Evolutionary conservation across 2,113 vertebrate genomes (phyloP).

Genomic region (Plotosus lineatus): DNA sequence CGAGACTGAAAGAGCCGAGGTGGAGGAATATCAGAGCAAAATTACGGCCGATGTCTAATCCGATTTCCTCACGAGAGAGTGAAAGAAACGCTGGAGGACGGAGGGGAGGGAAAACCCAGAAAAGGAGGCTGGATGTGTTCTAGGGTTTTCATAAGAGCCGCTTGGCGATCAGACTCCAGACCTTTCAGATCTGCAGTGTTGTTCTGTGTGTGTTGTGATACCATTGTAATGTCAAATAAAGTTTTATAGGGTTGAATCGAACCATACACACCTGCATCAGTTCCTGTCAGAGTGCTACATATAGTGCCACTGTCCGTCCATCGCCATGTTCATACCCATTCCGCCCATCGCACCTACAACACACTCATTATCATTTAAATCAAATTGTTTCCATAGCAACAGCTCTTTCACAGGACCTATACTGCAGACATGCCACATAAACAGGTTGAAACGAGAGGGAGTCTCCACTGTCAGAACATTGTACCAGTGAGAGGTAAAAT

Average conservation of each 20-base stretch:
- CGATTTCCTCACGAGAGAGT: conserved; percentile 48
- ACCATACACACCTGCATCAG: conserved; percentile 69
- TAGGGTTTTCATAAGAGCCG: neutral
- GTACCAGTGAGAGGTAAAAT: neutral
- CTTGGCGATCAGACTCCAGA: neutral
- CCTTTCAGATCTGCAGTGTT: neutral
- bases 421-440: neutral
- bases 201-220: neutral
- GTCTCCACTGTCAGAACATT: neutral
- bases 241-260: neutral
- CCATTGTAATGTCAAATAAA: neutral
- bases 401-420: neutral
- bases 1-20: conserved; percentile 75
- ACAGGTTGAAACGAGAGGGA: neutral
- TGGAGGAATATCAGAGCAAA: conserved; percentile 67
- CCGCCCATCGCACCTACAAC: conserved; percentile 92
- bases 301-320: conserved; percentile 99
- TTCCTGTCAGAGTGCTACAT: conserved; percentile 88
- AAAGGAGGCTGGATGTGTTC: neutral
- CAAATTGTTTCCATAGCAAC: neutral
- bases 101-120: neutral
- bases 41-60: conserved; percentile 57
- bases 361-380: conserved; percentile 29
- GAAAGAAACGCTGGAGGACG: neutral
- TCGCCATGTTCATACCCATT: conserved; percentile 99